phyloP scores from a whole-genome alignment of 2,113 vertebrate species.

The Lophius piscatorius region DNA sequence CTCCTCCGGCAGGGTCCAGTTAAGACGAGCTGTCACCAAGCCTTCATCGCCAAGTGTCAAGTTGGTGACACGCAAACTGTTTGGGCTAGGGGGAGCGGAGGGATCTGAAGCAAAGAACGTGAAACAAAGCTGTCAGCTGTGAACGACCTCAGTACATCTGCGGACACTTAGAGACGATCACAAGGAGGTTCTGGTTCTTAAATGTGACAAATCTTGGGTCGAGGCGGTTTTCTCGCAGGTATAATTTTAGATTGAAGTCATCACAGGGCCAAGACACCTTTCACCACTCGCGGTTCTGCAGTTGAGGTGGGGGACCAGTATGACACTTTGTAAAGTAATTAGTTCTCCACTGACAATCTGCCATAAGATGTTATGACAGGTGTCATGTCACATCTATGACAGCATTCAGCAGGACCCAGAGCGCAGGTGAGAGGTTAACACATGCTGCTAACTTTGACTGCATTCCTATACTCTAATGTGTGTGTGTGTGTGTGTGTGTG shows the following conservation, averaged over 20 bases:
- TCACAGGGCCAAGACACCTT: slow-evolving; percentile 27
- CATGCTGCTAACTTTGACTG: slow-evolving; percentile 65
- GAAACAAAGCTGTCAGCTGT: slow-evolving; percentile 28
- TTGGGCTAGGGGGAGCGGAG: slow-evolving; percentile 85
- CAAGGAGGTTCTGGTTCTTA: slow-evolving; percentile 17
- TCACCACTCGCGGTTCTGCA: slow-evolving; percentile 27
- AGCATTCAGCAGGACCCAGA: slow-evolving; percentile 49
- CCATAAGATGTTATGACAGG: slow-evolving; percentile 74
- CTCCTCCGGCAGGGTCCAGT: slow-evolving; percentile 88
- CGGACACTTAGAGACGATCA: slow-evolving; percentile 22
- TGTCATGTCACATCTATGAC: slow-evolving; percentile 69
- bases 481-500: slow-evolving; percentile 18
- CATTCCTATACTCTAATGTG: slow-evolving; percentile 43
- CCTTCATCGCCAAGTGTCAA: slow-evolving; percentile 81
- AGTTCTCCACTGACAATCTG: slow-evolving; percentile 63
- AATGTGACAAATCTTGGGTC: slow-evolving; percentile 19
- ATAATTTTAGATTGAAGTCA: slow-evolving; percentile 24
- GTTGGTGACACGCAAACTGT: slow-evolving; percentile 84
- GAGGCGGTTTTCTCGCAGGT: not conserved
- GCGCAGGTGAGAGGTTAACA: slow-evolving; percentile 67
- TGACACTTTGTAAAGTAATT: slow-evolving; percentile 67
- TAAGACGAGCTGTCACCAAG: slow-evolving; percentile 79
- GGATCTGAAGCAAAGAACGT: slow-evolving; percentile 81
- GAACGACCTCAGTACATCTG: slow-evolving; percentile 35
- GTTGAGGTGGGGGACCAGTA: slow-evolving; percentile 7